Evolutionary conservation across 2,113 vertebrate species (phyloP).

Genomic region (Mus spicilegus): DNA sequence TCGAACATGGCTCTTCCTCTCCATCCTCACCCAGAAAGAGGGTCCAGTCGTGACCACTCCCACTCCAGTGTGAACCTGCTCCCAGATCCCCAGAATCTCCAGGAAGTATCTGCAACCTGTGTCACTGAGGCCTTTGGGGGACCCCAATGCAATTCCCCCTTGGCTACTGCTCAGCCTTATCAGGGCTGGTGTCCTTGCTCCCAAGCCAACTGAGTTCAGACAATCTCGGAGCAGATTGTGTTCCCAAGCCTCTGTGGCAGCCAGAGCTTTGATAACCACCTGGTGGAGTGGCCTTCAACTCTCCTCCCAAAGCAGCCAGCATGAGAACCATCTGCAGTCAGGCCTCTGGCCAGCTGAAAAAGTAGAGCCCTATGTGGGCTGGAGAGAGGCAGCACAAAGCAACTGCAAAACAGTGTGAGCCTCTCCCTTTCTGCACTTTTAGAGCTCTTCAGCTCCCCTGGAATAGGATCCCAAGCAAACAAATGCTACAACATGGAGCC

Average conservation of each 20-base stretch:
- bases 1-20: neutral
- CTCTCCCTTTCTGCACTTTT: neutral
- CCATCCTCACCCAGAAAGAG: neutral
- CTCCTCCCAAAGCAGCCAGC: neutral
- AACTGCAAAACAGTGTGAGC: no score
- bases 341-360: neutral
- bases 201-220: slow-evolving; percentile 49
- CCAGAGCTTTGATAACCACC: slow-evolving; percentile 73
- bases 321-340: neutral
- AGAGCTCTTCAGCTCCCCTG: neutral
- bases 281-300: slow-evolving; percentile 50
- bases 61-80: neutral
- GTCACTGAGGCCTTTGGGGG: neutral
- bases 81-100: neutral
- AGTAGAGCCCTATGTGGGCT: neutral
- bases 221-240: slow-evolving; percentile 64
- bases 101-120: neutral
- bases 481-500: neutral
- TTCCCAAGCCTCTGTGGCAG: slow-evolving; percentile 61
- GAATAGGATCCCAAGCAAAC: neutral
- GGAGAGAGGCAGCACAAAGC: neutral
- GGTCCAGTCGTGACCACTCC: neutral
- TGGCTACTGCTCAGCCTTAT: slow-evolving; percentile 32
- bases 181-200: slow-evolving; percentile 57
- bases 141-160: neutral